Conservation (phyloP, 2,888 invertebrate genomes). For the Philonicus albiceps region DNA sequence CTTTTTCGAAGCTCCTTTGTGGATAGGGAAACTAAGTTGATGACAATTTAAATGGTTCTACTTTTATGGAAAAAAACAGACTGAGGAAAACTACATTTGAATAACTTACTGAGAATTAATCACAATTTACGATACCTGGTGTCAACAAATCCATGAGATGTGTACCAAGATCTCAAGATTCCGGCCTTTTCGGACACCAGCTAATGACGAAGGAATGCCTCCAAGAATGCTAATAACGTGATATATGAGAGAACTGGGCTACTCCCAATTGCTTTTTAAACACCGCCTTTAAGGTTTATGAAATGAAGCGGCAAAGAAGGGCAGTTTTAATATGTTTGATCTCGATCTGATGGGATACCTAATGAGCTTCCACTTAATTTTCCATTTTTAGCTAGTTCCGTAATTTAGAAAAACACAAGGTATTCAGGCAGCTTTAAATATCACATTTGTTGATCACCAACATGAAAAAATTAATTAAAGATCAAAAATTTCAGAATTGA, state of each 20-base stretch:
- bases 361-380: neutral
- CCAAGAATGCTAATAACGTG: neutral
- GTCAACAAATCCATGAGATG: constrained; percentile 1
- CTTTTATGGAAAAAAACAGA: neutral
- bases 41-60: neutral
- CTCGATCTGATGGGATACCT: neutral
- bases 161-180: neutral
- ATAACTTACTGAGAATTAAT: constrained; percentile 4
- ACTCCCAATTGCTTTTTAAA: neutral
- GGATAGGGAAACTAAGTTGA: neutral
- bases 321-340: neutral
- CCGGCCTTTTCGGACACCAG: neutral
- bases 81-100: neutral
- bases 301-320: neutral
- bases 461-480: neutral
- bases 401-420: neutral
- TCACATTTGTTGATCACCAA: neutral
- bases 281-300: neutral
- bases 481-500: neutral
- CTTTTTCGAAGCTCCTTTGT: neutral
- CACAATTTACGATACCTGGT: constrained; percentile 2
- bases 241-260: neutral
- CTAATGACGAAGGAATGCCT: neutral
- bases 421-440: neutral
- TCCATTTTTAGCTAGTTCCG: neutral